These are phyloP conservation scores for Solea senegalensis DNA, from an alignment of 2,113 vertebrate species.

Conservation along the genomic window DNA sequence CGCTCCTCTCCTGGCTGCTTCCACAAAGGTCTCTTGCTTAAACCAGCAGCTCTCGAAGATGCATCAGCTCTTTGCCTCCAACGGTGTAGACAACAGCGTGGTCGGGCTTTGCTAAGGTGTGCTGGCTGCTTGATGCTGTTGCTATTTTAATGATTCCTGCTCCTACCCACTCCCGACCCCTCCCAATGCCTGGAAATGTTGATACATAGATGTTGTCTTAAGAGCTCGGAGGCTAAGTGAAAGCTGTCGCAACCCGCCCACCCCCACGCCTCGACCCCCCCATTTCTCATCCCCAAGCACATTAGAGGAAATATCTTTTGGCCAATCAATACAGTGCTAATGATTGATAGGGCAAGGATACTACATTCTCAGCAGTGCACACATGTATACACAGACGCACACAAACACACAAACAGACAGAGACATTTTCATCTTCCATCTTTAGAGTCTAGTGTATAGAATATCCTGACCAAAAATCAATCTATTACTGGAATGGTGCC, in stretches of 20 bases:
- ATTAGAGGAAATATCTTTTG: slow-evolving; percentile 73
- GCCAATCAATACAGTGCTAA: slow-evolving; percentile 67
- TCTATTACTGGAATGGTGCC: slow-evolving; percentile 69
- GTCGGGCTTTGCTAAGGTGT: slow-evolving; percentile 46
- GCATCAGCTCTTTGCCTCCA: slow-evolving; percentile 58
- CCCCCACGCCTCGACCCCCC: background rate
- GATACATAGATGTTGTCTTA: slow-evolving; percentile 71
- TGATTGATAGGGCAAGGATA: slow-evolving; percentile 68
- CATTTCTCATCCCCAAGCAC: slow-evolving; percentile 38
- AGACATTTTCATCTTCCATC: slow-evolving; percentile 53
- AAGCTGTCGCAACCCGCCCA: slow-evolving; percentile 41
- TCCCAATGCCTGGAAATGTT: slow-evolving; percentile 68
- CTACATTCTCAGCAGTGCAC: slow-evolving; percentile 8
- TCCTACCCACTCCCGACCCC: slow-evolving; percentile 39
- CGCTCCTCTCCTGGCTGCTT: slow-evolving; percentile 39
- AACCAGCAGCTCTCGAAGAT: slow-evolving; percentile 53
- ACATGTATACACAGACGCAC: slow-evolving; percentile 10
- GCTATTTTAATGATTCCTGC: slow-evolving; percentile 58
- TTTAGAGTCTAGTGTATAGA: slow-evolving; percentile 57
- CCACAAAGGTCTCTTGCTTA: slow-evolving; percentile 45
- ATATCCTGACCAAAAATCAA: slow-evolving; percentile 66
- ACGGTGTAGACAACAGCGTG: slow-evolving; percentile 66
- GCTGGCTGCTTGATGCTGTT: slow-evolving; percentile 50
- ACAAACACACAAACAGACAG: background rate
- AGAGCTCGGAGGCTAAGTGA: slow-evolving; percentile 73